Conservation (phyloP, 30 jellyfish, hydroid and myxozoan species). For the Kudoa iwatai region DNA sequence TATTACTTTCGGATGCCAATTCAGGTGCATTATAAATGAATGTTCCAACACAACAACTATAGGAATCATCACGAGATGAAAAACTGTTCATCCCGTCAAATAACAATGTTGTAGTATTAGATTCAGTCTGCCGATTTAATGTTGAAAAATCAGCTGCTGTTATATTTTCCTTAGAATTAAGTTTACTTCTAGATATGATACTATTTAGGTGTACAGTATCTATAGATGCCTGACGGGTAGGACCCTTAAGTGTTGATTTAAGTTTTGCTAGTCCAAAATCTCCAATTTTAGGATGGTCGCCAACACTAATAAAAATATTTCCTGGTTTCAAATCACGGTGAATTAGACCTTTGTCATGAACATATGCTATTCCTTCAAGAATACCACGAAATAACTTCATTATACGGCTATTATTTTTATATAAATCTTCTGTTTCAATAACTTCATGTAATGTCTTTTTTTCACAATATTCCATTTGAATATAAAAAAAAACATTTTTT, state of each 20-base stretch:
- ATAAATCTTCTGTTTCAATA: constrained; percentile 39
- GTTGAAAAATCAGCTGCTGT: no score
- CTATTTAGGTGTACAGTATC: background rate
- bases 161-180: no score
- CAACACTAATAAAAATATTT: constrained; percentile 34
- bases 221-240: background rate
- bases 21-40: constrained; percentile 74
- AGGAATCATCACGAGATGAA: background rate
- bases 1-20: constrained; percentile 5
- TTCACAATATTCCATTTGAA: constrained; percentile 88
- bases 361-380: constrained; percentile 42
- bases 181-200: no score
- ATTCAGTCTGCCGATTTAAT: background rate
- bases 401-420: constrained; percentile 8
- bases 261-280: constrained; percentile 59
- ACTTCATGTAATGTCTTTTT: constrained; percentile 28
- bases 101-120: background rate
- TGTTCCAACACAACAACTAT: constrained; percentile 30
- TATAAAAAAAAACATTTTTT: constrained; percentile 5
- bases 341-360: constrained; percentile 63
- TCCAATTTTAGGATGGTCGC: constrained; percentile 52
- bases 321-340: constrained; percentile 73
- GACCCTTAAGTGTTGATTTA: no score
- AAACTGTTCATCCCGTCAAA: background rate
- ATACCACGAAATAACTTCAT: constrained; percentile 51